Evolutionary conservation across 2,797 vertebrate genomes (phyloP), one percentile per base, ranked within the genome.

Genomic region (Ctenopoma multispine): DNA sequence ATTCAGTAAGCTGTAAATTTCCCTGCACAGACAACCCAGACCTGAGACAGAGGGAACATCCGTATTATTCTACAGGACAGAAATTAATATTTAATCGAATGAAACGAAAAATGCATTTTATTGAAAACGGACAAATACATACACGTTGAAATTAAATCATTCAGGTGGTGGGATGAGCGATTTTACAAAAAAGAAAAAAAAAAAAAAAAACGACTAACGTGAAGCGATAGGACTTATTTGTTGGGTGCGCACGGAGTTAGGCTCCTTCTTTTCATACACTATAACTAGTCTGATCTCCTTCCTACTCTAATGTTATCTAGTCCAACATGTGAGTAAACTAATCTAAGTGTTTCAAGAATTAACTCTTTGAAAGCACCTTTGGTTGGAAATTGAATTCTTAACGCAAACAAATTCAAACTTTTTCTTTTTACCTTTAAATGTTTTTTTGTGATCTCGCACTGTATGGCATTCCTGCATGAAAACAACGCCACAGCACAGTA

Each of bases 221-320:
- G 31, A 72, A 77, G 75, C 82, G 74, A 76, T 80, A 82, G 81
- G 57, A 75, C 79, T 83, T 63, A 48, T 69, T 77, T 80, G 13
- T 61, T 61, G 50, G 4, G 17, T 53, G 55, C 57, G 44, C 51
- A 57, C 24, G 13, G 54, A 66, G 44, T 20, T 18, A 46, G 48
- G 27, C 17, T 51, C 11, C 31, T 60, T 71, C 18, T 44, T 43
- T 60, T 71, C 15, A 48, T 55, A 46, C 15, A 27, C 14, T 38
- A 40, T 20, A 48, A 18, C n/a, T 21, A 57, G 12, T 36, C 36
- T 2, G 10, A 47, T 21, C n/a, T 59, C 38, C 15, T 51, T 64
- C 41, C 55, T 71, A 50, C 53, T 51, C 55, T 46, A 20, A 12
- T 18, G 36, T 14, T 17, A 40, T 31, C 36, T 2, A 18, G 20